Evolutionary conservation across 2,113 vertebrate species (phyloP), one percentile per base, ranked within the genome.

Genomic region (Corythornis cristatus): DNA sequence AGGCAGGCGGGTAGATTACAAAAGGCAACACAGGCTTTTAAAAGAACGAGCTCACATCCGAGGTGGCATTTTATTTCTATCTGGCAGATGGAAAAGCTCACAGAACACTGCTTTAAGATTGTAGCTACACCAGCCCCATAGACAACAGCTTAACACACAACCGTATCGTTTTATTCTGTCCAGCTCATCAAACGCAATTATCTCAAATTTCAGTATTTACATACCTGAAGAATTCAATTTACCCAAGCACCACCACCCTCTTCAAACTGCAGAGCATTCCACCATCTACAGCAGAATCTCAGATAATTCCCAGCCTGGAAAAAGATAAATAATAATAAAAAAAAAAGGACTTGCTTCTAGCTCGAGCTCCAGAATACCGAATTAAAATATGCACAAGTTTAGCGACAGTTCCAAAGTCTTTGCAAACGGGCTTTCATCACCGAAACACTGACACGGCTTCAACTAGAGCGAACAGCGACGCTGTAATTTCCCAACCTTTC

Each of bases 371-470:
- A 22, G 43, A 80, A 89, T 2, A 54, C 48, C 56, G 10, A 70
- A 86, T 60, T 74, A 83, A 80, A 80, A 92, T 2, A 61, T 8
- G 54, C 87, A n/a, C 74, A 85, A 88, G 68, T 93, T 90, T 13
- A 83, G 85, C 10, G 35, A 72, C 67, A 88, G 70, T 61, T 85
- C 56, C 53, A 29, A 86, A 91, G 78, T 84, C 94, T 93, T 29
- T 56, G 66, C 78, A 93, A 80, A 92, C 2, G 51, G 75, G 61
- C 82, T 95, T 95, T 95, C 83, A 76, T 20, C 79, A 86, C 21
- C 11, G 95, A 78, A 95, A 96, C 43, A 65, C 58, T 33, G 90
- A 84, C 86, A 81, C 53, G 79, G 78, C 71, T 96, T 97, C 95
- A 83, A 76, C 62, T 14, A 73, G 35, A 84, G 91, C 76, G 35